Percentiles rank a stretch among this genome's conserved stretches.
These are phyloP conservation scores for Talpa occidentalis DNA, from an alignment of 2,113 vertebrate species.

Conservation along the genomic window DNA sequence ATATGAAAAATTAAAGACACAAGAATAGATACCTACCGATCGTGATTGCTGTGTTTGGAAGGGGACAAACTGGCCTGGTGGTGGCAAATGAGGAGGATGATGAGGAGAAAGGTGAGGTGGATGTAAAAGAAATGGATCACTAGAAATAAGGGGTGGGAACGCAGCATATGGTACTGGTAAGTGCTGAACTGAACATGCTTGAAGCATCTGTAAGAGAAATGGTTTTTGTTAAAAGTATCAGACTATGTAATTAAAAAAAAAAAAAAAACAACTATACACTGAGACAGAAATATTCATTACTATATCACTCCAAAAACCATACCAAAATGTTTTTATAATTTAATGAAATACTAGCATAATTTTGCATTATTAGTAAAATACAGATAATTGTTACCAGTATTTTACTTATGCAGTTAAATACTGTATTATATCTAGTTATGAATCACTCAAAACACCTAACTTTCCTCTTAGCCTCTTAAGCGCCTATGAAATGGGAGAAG, in stretches of 20 bases:
- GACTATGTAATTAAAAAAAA: background rate
- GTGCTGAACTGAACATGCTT: conserved; percentile 97
- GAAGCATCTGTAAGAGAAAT: conserved; percentile 92
- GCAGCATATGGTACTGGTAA: conserved; percentile 95
- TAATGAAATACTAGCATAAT: background rate
- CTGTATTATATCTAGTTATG: background rate
- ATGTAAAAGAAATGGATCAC: conserved; percentile 96
- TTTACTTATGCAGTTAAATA: background rate
- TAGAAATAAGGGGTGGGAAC: conserved; percentile 97
- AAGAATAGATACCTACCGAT: conserved; percentile 90
- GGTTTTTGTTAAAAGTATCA: conserved; percentile 62
- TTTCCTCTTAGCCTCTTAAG: background rate
- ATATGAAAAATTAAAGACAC: background rate
- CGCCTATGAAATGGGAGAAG: background rate
- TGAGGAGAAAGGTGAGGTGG: conserved; percentile 94
- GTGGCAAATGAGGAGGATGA: conserved; percentile 93
- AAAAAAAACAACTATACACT: background rate
- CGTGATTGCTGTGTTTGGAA: conserved; percentile 97
- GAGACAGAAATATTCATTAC: conserved; percentile 8
- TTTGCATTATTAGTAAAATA: conserved; percentile 28
- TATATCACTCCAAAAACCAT: background rate
- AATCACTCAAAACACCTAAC: background rate
- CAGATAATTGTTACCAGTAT: background rate
- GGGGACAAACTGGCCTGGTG: conserved; percentile 96
- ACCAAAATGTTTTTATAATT: conserved; percentile 22